phyloP scores from a whole-genome alignment of 2,797 vertebrate species.

The Anas acuta region DNA sequence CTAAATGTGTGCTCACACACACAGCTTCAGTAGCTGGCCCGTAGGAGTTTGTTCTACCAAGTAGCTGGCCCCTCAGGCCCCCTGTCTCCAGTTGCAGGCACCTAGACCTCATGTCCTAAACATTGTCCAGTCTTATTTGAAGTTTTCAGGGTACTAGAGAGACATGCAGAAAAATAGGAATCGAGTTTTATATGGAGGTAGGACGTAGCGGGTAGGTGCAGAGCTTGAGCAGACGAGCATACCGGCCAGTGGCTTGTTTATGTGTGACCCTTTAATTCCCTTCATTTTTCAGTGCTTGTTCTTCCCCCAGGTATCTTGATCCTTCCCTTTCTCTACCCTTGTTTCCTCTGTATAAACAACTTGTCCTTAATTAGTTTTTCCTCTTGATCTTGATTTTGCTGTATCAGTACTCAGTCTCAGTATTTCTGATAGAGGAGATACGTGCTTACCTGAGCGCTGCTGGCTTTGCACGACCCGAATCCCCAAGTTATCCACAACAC shows the following conservation, averaged over 20 bases:
- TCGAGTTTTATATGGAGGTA: neutral
- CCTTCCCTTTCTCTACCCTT: neutral
- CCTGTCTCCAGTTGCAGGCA: neutral
- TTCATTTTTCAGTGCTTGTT: neutral
- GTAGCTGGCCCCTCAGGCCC: neutral
- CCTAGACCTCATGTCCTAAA: neutral
- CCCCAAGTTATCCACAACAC: neutral
- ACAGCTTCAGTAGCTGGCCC: neutral
- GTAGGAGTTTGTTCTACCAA: neutral
- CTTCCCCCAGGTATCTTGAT: neutral
- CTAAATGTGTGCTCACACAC: rapidly evolving
- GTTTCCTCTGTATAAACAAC: neutral
- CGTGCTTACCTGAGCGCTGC: neutral
- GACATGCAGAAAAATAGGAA: rapidly evolving
- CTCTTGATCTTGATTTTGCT: neutral
- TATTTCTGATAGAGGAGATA: neutral
- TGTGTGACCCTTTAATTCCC: neutral
- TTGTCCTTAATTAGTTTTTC: neutral
- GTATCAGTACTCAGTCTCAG: rapidly evolving
- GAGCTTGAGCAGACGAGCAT: neutral
- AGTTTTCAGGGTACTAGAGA: neutral
- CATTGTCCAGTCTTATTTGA: neutral
- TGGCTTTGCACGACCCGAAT: neutral
- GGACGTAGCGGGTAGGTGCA: neutral
- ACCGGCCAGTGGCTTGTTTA: too few species aligned